These are phyloP conservation scores for Nesogale talazaci DNA, from an alignment of 2,113 vertebrate genomes.

Conservation along the genomic window DNA sequence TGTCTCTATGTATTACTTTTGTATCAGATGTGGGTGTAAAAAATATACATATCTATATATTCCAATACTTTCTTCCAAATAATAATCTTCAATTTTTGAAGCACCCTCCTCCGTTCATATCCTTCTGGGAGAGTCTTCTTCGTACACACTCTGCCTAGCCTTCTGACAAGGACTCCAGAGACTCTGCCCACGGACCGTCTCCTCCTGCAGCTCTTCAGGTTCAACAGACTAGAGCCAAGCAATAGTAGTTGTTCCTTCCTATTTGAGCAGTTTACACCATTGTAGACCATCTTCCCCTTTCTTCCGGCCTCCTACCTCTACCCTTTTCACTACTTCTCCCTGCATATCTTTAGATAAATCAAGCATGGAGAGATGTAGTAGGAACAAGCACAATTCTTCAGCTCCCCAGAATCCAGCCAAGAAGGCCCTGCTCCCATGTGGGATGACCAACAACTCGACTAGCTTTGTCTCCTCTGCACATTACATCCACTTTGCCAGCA, in stretches of 20 bases:
- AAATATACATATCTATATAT: background rate
- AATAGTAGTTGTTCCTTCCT: background rate
- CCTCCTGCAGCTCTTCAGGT: too few species aligned
- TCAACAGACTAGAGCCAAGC: background rate
- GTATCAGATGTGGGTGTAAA: background rate
- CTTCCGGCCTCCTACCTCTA: background rate
- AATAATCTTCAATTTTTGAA: background rate
- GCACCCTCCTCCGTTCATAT: background rate
- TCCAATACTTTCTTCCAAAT: background rate
- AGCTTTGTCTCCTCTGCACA: too few species aligned
- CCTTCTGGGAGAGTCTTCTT: background rate
- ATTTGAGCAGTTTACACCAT: background rate
- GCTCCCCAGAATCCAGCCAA: background rate
- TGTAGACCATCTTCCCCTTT: background rate
- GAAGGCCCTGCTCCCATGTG: background rate
- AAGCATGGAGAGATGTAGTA: background rate
- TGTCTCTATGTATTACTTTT: constrained; percentile 11
- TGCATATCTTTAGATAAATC: background rate
- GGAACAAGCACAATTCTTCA: background rate
- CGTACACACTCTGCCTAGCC: background rate
- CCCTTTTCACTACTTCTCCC: background rate
- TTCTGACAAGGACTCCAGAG: background rate
- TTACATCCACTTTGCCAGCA: too few species aligned
- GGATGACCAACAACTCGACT: background rate
- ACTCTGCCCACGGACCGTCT: too few species aligned